A percentile compares a stretch with the other conserved stretches of the same genome.
These are phyloP conservation scores for Anguilla anguilla DNA, from an alignment of 2,797 vertebrate species.

Conservation along the genomic window DNA sequence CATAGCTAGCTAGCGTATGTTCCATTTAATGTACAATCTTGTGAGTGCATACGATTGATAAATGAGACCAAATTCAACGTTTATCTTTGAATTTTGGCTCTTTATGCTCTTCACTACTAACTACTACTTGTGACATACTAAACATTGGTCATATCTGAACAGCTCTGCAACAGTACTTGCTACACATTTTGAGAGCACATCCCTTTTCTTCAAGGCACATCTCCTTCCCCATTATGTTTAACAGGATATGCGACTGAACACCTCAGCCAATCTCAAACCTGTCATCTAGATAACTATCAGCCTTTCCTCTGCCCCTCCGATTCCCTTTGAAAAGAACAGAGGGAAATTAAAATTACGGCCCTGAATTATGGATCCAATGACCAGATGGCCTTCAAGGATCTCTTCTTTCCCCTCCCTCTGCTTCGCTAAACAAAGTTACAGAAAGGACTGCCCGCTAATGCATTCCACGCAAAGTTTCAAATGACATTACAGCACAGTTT, in stretches of 20 bases:
- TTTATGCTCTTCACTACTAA: too few relatives aligned
- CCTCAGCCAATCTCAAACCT: constrained; percentile 80
- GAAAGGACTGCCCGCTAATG: constrained; percentile 74
- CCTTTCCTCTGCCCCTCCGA: constrained; percentile 80
- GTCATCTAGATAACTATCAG: constrained; percentile 89
- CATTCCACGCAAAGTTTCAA: constrained; percentile 67
- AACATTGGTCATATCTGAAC: too few relatives aligned
- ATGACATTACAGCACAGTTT: constrained; percentile 70
- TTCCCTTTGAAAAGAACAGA: constrained; percentile 98
- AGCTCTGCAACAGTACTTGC: background rate
- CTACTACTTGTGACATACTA: too few relatives aligned
- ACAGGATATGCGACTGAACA: constrained; percentile 53
- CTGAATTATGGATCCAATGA: constrained; percentile 98
- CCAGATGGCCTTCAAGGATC: constrained; percentile 77
- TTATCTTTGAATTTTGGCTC: too few relatives aligned
- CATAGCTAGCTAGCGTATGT: too few relatives aligned
- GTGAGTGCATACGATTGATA: too few relatives aligned
- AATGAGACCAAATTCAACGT: too few relatives aligned
- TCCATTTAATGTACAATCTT: too few relatives aligned
- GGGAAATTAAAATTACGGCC: constrained; percentile 98
- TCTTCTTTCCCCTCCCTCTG: constrained; percentile 50
- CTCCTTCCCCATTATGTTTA: constrained; percentile 69
- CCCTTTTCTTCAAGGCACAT: constrained; percentile 63
- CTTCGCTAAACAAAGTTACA: constrained; percentile 84
- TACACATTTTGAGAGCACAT: too few relatives aligned